A percentile compares a stretch with the other conserved stretches of the same genome.
These are phyloP conservation scores for Cephus runcator DNA, from an alignment of 2,888 invertebrate species.

Conservation along the genomic window DNA sequence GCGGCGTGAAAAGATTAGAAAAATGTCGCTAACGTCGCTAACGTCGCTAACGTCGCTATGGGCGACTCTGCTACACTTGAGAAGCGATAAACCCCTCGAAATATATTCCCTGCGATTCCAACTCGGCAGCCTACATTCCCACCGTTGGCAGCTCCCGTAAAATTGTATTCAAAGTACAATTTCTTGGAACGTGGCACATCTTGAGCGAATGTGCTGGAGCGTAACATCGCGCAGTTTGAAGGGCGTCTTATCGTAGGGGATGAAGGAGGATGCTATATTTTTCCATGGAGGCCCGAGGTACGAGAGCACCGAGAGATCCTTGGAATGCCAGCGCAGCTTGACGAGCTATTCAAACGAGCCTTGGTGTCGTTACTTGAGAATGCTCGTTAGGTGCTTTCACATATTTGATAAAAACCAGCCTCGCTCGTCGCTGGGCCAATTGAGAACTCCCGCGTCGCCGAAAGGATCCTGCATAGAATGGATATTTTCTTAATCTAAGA, in stretches of 20 bases:
- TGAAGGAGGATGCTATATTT: not conserved
- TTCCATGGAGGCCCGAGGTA: not conserved
- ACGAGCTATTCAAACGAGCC: too few species aligned
- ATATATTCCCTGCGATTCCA: slow-evolving; percentile 36
- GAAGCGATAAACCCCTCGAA: slow-evolving; percentile 42
- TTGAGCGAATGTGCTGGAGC: slow-evolving; percentile 18
- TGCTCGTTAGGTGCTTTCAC: too few species aligned
- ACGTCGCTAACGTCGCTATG: too few species aligned
- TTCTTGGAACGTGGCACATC: slow-evolving; percentile 18
- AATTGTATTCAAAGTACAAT: slow-evolving; percentile 25
- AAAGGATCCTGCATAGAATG: too few species aligned
- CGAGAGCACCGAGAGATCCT: too few species aligned
- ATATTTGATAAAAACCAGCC: too few species aligned
- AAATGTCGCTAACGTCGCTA: slow-evolving; percentile 27
- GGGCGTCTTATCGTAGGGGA: slow-evolving; percentile 3
- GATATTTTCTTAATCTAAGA: too few species aligned
- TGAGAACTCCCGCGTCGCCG: not conserved
- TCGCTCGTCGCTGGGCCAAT: too few species aligned
- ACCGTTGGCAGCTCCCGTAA: slow-evolving; percentile 12
- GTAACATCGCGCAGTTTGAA: slow-evolving; percentile 4
- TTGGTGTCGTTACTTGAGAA: too few species aligned
- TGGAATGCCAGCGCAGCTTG: too few species aligned
- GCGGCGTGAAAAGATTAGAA: slow-evolving; percentile 45
- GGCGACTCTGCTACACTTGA: slow-evolving; percentile 19
- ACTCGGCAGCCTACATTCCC: not conserved